Percentiles rank a stretch among this genome's conserved stretches.
Conservation (phyloP, 1,140 invertebrate genomes). For the Choristoneura fumiferana region DNA sequence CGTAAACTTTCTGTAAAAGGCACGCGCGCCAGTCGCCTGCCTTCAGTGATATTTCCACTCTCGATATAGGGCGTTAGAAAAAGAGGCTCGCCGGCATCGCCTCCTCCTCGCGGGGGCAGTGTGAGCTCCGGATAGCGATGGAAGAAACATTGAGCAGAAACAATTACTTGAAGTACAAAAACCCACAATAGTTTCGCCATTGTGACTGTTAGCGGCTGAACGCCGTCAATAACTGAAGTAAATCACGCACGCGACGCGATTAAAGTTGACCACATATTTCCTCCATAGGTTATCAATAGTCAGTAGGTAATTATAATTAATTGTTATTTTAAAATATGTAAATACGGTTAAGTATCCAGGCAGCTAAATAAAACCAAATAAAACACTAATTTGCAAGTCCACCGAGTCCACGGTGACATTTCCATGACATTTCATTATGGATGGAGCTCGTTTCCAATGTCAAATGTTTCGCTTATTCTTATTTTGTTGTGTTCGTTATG, state of each 20-base stretch:
- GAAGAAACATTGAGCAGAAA: slow-evolving; percentile 46
- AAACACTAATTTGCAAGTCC: too few relatives aligned
- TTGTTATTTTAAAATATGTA: neutral
- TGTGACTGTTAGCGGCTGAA: neutral
- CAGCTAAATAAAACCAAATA: too few relatives aligned
- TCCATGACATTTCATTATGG: too few relatives aligned
- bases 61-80: slow-evolving; percentile 84
- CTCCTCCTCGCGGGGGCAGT: slow-evolving; percentile 66
- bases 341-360: too few relatives aligned
- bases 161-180: slow-evolving; percentile 42
- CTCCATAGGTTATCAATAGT: neutral
- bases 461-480: too few relatives aligned
- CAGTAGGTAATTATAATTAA: slow-evolving; percentile 2
- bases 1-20: slow-evolving; percentile 60
- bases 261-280: neutral
- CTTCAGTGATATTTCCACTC: slow-evolving; percentile 73
- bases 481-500: too few relatives aligned
- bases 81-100: slow-evolving; percentile 81
- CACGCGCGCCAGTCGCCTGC: slow-evolving; percentile 53
- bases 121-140: slow-evolving; percentile 60
- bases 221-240: neutral
- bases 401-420: too few relatives aligned
- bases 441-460: too few relatives aligned
- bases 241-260: neutral
- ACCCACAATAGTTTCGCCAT: slow-evolving; percentile 33